These are phyloP conservation scores for Petrolisthes cinctipes DNA, from an alignment of 2,888 invertebrate genomes.

Conservation along the genomic window DNA sequence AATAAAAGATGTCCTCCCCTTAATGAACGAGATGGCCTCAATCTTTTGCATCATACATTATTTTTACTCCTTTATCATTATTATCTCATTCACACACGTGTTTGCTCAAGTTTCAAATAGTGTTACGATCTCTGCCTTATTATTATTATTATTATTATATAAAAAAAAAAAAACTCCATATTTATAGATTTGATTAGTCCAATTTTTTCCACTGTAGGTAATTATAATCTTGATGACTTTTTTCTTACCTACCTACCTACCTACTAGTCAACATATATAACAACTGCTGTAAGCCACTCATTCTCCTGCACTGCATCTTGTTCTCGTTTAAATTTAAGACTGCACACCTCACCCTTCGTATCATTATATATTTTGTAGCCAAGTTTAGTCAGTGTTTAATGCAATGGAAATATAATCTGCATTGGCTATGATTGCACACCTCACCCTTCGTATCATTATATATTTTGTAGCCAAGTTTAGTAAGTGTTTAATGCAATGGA, in stretches of 20 bases:
- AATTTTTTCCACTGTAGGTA: neutral
- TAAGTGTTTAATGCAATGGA: no score
- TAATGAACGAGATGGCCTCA: neutral
- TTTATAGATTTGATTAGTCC: neutral
- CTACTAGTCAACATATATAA: slow-evolving; percentile 34
- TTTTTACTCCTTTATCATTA: no score
- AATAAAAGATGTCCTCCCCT: neutral
- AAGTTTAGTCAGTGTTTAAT: no score
- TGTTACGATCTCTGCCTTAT: neutral
- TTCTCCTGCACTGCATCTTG: slow-evolving; percentile 41
- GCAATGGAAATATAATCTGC: no score
- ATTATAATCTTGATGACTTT: slow-evolving; percentile 15
- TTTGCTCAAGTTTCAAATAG: neutral
- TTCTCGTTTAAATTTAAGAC: slow-evolving; percentile 2
- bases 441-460: neutral
- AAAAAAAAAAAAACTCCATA: neutral
- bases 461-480: neutral
- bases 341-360: neutral
- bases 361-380: neutral
- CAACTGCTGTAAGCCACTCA: slow-evolving; percentile 27
- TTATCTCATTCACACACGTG: no score
- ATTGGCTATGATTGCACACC: no score
- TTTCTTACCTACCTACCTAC: slow-evolving; percentile 20
- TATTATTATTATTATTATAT: neutral
- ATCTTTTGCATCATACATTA: neutral